phyloP scores from a whole-genome alignment of 2,113 vertebrate species.

The Ptilorrhoa leucosticta region DNA sequence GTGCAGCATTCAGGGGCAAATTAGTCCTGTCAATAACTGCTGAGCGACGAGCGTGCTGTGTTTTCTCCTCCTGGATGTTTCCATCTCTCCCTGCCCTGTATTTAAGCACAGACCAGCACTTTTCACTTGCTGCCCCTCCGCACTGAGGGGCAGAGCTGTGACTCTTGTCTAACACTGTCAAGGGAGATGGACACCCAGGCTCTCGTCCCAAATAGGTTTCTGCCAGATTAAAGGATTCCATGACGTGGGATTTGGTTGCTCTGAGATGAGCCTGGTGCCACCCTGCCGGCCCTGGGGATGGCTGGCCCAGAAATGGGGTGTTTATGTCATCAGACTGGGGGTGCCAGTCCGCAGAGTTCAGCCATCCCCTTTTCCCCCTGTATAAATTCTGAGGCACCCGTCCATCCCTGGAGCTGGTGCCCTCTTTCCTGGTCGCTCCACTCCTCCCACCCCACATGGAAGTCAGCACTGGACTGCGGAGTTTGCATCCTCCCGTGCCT shows the following conservation, averaged over 20 bases:
- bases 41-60: neutral
- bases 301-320: neutral
- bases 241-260: neutral
- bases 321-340: neutral
- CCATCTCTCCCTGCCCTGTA: neutral
- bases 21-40: conserved; percentile 60
- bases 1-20: conserved; percentile 48
- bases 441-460: neutral
- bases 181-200: neutral
- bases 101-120: neutral
- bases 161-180: neutral
- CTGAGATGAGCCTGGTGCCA: neutral
- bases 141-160: neutral
- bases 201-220: neutral
- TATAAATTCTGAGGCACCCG: neutral
- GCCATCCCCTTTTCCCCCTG: neutral
- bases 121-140: neutral
- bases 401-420: neutral
- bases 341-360: neutral
- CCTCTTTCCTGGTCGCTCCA: neutral
- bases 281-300: neutral
- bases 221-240: neutral
- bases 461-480: neutral
- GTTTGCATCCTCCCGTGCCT: neutral
- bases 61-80: neutral